Evolutionary conservation across 2,113 vertebrate genomes (phyloP).

Genomic region (Rhinolophus ferrumequinum): DNA sequence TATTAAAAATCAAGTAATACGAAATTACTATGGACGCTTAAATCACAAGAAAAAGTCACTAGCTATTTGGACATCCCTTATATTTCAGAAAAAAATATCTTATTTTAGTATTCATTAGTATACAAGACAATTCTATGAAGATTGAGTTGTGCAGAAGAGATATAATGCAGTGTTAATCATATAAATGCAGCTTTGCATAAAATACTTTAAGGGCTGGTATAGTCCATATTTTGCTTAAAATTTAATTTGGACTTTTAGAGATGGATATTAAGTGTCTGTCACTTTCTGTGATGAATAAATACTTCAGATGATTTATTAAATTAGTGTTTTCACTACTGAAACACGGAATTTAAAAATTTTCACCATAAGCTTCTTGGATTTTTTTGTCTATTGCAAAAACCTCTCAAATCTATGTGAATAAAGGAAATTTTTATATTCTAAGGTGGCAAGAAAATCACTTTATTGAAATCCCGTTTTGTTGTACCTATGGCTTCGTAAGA

Average conservation of each 20-base stretch:
- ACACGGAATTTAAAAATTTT: background rate
- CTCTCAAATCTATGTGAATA: background rate
- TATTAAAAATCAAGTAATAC: slow-evolving; percentile 5
- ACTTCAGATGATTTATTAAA: slow-evolving; percentile 17
- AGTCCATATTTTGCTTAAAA: background rate
- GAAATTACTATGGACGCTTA: slow-evolving; percentile 15
- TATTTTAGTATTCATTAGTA: slow-evolving; percentile 46
- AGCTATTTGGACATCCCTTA: slow-evolving; percentile 9
- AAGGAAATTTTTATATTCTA: slow-evolving; percentile 25
- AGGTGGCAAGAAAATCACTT: background rate
- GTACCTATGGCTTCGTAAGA: background rate
- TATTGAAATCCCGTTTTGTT: background rate
- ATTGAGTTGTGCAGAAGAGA: slow-evolving; percentile 55
- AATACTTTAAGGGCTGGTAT: background rate
- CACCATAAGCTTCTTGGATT: background rate
- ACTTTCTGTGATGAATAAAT: background rate
- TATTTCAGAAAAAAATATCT: slow-evolving; percentile 40
- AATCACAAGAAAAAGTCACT: background rate
- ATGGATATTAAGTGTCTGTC: background rate
- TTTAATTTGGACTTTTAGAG: slow-evolving; percentile 34
- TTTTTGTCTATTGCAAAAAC: slow-evolving; percentile 33
- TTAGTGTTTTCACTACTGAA: background rate
- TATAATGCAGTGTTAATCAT: slow-evolving; percentile 28
- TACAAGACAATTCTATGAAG: slow-evolving; percentile 55
- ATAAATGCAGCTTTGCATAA: slow-evolving; percentile 45